Base-by-base conservation (phyloP, 2,888 invertebrate genomes). In the Tenthredo notha region DNA sequence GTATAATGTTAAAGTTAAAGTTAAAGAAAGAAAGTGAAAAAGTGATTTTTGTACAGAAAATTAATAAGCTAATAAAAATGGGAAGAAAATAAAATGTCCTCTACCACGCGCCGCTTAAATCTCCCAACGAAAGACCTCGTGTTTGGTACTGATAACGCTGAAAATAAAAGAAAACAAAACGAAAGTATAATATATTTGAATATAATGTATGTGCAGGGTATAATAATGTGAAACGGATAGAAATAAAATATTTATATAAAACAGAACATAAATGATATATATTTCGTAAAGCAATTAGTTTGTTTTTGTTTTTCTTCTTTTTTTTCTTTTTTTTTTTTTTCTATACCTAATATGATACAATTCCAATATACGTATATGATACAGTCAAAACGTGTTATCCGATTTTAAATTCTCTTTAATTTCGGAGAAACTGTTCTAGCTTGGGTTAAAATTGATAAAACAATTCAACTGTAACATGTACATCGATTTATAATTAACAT, bases 391-490 rank as follows among this genome's bases (percentile, higher is more conserved):
- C 50, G 58, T 29, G 75, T 75, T 21, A 88, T 72, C 50, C 58
- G 50, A 87, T 82, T 88, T 87, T 87, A 90, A 87, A 43, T 77
- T 21, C 15, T 67, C 12, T 18, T 18, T 7, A 67, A 67, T 18
- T 33, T 25, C 2, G 18, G 10, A 4, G 18, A 25, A 67, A 18
- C 33, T 61, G 25, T 25, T 54, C n/a, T 15, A 7, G n/a, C 15
- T 15, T 61, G 67, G 4, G 50, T 37, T 15, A 43, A 65, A 25
- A 33, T 83, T 50, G 86, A 87, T 87, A 85, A 84, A 80, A 75
- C 86, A 88, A 88, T 86, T 86, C 86, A 86, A 90, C 89, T 86
- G 87, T 89, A 88, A 87, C 88, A 89, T 90, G 90, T 89, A 90
- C 89, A 90, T 89, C 80, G 85, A 88, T 84, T 85, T 47, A 65